Percentiles rank a stretch among this genome's conserved stretches.
These are phyloP conservation scores for Ryuthela nishihirai DNA, from an alignment of 2,888 invertebrate species.

Conservation along the genomic window DNA sequence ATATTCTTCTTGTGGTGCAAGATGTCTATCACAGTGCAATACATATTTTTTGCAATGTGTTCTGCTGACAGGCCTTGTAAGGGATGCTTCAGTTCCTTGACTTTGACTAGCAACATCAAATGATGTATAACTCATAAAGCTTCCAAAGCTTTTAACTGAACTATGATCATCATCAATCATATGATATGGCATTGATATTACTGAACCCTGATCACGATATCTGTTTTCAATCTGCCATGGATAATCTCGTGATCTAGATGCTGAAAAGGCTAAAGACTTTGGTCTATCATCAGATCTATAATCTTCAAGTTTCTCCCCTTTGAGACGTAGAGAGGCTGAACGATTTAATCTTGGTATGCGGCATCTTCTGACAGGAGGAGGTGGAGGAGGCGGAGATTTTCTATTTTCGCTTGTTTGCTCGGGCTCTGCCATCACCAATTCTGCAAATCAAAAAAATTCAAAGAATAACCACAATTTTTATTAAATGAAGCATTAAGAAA, in stretches of 20 bases:
- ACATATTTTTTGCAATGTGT: constrained; percentile 58
- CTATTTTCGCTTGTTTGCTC: constrained; percentile 10
- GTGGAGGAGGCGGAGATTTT: constrained; percentile 12
- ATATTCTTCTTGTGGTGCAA: constrained; percentile 69
- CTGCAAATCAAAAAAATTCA: constrained; percentile 1
- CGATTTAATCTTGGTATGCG: constrained; percentile 27
- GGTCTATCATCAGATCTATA: constrained; percentile 9
- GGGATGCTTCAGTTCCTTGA: constrained; percentile 14
- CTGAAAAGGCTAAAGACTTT: constrained; percentile 14
- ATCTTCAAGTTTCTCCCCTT: background rate
- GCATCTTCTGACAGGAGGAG: constrained; percentile 20
- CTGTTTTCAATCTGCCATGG: constrained; percentile 22
- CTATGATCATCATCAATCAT: constrained; percentile 21
- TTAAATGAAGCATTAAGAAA: background rate
- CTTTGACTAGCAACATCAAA: constrained; percentile 27
- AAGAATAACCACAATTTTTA: background rate
- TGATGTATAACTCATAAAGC: constrained; percentile 34
- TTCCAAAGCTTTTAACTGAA: constrained; percentile 41
- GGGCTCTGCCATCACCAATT: constrained; percentile 30
- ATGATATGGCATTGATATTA: constrained; percentile 6
- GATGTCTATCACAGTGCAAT: constrained; percentile 70
- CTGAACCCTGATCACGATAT: constrained; percentile 6
- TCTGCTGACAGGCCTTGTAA: constrained; percentile 11
- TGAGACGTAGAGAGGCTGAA: constrained; percentile 14
- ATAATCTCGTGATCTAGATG: constrained; percentile 2